Base-by-base conservation (phyloP, 2,888 invertebrate genomes). In the Aethes cnicana region DNA sequence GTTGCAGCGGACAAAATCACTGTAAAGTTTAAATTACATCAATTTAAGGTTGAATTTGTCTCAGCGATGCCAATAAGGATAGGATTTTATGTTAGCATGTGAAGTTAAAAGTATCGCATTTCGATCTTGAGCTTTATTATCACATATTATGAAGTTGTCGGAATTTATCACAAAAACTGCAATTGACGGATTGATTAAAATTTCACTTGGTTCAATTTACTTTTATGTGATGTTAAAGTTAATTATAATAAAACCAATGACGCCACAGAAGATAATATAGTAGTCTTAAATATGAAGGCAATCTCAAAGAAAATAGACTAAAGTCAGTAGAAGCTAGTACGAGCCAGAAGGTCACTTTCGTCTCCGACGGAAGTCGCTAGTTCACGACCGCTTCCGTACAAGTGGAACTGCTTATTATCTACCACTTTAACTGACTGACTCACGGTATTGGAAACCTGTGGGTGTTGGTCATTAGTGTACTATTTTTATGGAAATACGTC, bases 141-240 rank as follows among this genome's bases (percentile, higher is more conserved):
- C 71, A 59, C 59, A 59, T 64, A 46, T 67, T 74, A 77, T 78
- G 72, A 77, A 77, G 77, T 75, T 77, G 74, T 78, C 64, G 61
- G 54, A 56, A 62, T 68, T 68, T 72, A 68, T 68, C 65, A 58
- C 21, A 30, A 47, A 8, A 32, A 47, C 26, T 11, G 3, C 18
- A 9, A 11, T 9, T 21, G 7, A 42, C 20, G 61, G 59, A 67
- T 57, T 72, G 72, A 76, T 73, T 72, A 68, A 73, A 11, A 7
- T 43, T 9, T 8, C 20, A 1, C 16, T 3, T 36, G 17, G 16
- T 7, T 4, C 21, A 30, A 73, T 66, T 65, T 59, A 56, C 53
- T 63, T 46, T 49, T 39, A 26, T 62, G 59, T 52, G n/a, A n/a
- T n/a, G n/a, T n/a, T n/a, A n/a, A n/a, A n/a, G n/a, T n/a, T n/a